Evolutionary conservation across 2,888 invertebrate genomes (phyloP).

Genomic region (Pterobdella sp.): DNA sequence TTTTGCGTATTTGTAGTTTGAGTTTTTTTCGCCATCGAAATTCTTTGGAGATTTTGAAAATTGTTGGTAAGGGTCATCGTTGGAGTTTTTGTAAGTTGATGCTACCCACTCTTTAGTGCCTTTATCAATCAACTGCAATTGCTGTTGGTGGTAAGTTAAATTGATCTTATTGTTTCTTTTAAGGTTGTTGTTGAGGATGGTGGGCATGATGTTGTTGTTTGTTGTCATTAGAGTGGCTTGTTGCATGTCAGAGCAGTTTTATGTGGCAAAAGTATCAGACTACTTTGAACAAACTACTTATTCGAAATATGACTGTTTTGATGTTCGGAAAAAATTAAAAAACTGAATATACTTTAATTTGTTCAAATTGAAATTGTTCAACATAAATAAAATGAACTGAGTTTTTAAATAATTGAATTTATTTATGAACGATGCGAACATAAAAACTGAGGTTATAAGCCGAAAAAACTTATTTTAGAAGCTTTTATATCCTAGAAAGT

Average conservation of each 20-base stretch:
- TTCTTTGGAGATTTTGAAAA: neutral
- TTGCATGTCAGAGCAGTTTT: neutral
- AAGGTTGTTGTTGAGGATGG: neutral
- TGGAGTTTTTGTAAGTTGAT: neutral
- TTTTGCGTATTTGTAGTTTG: neutral
- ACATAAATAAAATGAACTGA: no score
- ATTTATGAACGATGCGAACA: neutral
- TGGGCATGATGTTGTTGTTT: neutral
- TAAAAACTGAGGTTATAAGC: conserved; percentile 2
- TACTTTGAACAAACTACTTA: no score
- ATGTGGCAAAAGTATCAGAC: no score
- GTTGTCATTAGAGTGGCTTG: neutral
- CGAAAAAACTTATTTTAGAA: neutral
- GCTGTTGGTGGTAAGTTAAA: conserved; percentile 5
- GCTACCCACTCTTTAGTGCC: conserved; percentile 11
- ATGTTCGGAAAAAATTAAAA: no score
- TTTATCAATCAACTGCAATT: conserved; percentile 8
- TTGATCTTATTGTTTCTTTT: neutral
- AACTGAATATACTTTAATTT: no score
- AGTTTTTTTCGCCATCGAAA: neutral
- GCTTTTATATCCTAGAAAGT: neutral
- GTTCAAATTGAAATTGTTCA: no score
- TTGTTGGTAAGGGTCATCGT: neutral
- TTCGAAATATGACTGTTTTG: no score
- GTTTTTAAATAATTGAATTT: no score